phyloP scores from a whole-genome alignment of 2,113 vertebrate genomes.

The Paradisaea rubra region DNA sequence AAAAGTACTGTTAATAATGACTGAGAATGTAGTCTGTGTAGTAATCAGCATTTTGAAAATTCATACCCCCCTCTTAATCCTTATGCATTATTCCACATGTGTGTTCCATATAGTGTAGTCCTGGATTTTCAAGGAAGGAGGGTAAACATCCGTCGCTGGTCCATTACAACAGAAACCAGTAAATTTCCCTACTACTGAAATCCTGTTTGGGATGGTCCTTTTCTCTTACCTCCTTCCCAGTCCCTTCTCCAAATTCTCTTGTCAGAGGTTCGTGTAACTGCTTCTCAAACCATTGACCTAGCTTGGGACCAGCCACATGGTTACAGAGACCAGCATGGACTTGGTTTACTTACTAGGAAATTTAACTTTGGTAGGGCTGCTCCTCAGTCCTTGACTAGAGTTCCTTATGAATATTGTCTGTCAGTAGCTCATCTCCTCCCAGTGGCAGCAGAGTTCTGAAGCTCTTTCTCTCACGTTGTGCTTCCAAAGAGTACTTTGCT shows the following conservation, averaged over 20 bases:
- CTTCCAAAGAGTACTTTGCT: neutral
- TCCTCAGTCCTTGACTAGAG: neutral
- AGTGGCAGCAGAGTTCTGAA: neutral
- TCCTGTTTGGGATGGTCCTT: neutral
- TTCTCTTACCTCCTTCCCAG: neutral
- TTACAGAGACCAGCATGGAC: neutral
- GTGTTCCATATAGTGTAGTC: neutral
- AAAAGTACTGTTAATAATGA: neutral
- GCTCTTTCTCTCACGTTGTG: neutral
- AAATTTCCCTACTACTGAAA: neutral
- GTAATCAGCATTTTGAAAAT: neutral
- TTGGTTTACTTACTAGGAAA: neutral
- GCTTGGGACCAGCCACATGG: neutral
- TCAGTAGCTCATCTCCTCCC: neutral
- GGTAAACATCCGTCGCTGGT: neutral
- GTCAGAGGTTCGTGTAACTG: neutral
- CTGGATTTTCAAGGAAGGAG: neutral
- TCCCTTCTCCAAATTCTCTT: neutral
- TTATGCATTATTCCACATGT: neutral
- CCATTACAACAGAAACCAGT: neutral
- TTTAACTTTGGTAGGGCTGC: neutral
- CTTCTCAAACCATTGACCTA: slow-evolving; percentile 1
- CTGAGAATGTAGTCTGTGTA: neutral
- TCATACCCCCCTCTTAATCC: neutral
- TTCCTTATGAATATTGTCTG: neutral